Evolutionary conservation across 35 echinoderm and acorn worm genomes (phyloP), one percentile per base, ranked within the genome.

Genomic region (Heliocidaris tuberculata): DNA sequence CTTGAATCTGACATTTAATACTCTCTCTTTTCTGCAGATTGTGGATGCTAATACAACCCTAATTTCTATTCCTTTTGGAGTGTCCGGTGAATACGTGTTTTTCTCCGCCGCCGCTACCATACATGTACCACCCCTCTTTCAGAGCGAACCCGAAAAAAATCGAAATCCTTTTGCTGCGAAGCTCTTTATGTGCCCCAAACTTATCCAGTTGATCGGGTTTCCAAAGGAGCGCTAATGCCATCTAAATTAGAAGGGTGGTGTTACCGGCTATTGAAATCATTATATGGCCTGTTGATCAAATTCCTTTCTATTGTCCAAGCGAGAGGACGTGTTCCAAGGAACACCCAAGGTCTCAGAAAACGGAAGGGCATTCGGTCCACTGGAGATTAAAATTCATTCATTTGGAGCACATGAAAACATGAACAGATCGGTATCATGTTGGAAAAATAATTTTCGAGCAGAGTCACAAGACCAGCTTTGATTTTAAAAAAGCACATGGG

Each of bases 271-370:
- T 96, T 94, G 92, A 85, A 56, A 49, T 35, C 86, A 96, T 96
- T 96, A 96, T 91, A 96, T 59, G 95, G 95, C 48, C 95, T 94
- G 86, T 93, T 96, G 95, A 94, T 93, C 93, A 94, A 88, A 90
- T 49, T 85, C 70, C 93, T 94, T 85, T 31, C 59, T 21, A 94
- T 78, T 94, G 91, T 93, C 91, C 91, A 10, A 24, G 50, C 5
- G 91, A 93, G 48, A 59, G 91, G 91, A 93, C 91, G 50, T 59
- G 91, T 59, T 93, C 48, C 32, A 89, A 89, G 87, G 87, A 89
- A 89, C 87, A 89, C 87, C 31, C 87, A 32, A 47, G 31, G 87
- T 32, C 87, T 89, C 31, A 89, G 3, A 89, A 86, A 47, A 89
- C 47, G 87, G 87, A 89, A 89, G 87, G 87, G 65, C 8, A n/a